Base-by-base conservation (phyloP, 1,140 invertebrate species). In the Hyles euphorbiae region DNA sequence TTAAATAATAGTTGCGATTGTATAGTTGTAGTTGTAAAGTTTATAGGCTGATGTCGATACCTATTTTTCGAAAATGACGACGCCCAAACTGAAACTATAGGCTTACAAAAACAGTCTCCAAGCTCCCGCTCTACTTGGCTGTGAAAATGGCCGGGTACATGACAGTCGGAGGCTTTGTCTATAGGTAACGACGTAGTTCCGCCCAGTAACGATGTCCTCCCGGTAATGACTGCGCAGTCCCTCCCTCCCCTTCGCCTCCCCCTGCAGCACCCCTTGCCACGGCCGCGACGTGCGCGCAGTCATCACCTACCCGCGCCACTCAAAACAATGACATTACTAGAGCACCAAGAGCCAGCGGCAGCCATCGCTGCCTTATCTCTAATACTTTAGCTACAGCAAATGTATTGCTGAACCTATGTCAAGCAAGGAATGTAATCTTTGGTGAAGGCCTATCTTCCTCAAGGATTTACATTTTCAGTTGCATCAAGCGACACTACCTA, bases 131-230 rank as follows among this genome's bases (percentile, higher is more conserved):
- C 57, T 61, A 70, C 9, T 6, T 48, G 48, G 51, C 52, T 60
- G 54, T 58, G 67, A 68, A 82, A 83, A 76, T 81, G 82, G 75
- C 78, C 78, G 73, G 70, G 78, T 70, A 83, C 65, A 84, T 84
- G 78, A 69, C 79, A 57, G 54, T 33, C 6, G 36, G 55, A 65
- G 65, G 68, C 81, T 83, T 86, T 86, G 81, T 86, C 72, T 86
- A 61, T 68, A 71, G 72, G 65, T 84, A 82, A 84, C 79, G 81
- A 80, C 70, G 72, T 68, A 72, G 78, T 78, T 83, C 81, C 81
- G 76, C 72, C 69, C 77, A 70, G 72, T 86, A 84, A 86, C 70
- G 83, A 86, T 68, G 70, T 72, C 75, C 71, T 72, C 74, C 69
- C 77, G 63, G 72, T 81, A 83, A 83, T 78, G 80, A 81, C 68